Conservation (phyloP, 1,140 invertebrate species). For the Drosophila punjabiensis region DNA sequence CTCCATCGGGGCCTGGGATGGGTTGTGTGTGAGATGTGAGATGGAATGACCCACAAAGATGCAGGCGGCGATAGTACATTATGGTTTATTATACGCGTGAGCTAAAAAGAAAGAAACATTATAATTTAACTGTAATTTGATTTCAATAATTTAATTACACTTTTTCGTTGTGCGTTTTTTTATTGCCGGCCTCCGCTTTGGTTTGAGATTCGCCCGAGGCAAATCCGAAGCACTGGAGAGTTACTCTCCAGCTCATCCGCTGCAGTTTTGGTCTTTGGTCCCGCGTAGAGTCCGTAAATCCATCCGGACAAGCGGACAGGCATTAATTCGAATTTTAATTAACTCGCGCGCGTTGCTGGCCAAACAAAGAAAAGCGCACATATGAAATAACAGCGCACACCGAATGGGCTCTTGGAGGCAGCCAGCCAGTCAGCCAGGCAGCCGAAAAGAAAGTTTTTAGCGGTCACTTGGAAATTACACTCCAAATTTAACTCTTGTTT, state of each 20-base stretch:
- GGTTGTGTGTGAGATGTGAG: background rate
- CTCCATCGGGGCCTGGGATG: conserved; percentile 1
- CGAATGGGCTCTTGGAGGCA: background rate
- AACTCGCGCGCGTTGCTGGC: conserved; percentile 39
- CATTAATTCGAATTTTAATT: conserved; percentile 82
- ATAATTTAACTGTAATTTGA: conserved; percentile 81
- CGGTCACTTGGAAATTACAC: conserved; percentile 47
- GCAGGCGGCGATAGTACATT: conserved; percentile 18
- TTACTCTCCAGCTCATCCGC: conserved; percentile 37
- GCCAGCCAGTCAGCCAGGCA: background rate
- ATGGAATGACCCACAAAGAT: conserved; percentile 51
- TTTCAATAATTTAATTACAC: conserved; percentile 84
- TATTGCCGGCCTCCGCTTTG: conserved; percentile 17
- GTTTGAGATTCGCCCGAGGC: background rate
- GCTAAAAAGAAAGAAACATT: conserved; percentile 17
- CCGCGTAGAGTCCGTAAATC: conserved; percentile 24
- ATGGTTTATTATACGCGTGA: conserved; percentile 16
- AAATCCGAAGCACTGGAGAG: conserved; percentile 45
- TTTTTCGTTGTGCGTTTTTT: conserved; percentile 39
- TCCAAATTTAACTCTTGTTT: conserved; percentile 65
- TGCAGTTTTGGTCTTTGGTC: conserved; percentile 18
- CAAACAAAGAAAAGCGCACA: conserved; percentile 41
- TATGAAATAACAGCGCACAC: conserved; percentile 33
- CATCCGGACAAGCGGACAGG: conserved; percentile 10
- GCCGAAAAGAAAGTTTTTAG: conserved; percentile 73